phyloP scores from a whole-genome alignment of 30 jellyfish, hydroid and myxozoan species.

The Rhopilema esculentum region DNA sequence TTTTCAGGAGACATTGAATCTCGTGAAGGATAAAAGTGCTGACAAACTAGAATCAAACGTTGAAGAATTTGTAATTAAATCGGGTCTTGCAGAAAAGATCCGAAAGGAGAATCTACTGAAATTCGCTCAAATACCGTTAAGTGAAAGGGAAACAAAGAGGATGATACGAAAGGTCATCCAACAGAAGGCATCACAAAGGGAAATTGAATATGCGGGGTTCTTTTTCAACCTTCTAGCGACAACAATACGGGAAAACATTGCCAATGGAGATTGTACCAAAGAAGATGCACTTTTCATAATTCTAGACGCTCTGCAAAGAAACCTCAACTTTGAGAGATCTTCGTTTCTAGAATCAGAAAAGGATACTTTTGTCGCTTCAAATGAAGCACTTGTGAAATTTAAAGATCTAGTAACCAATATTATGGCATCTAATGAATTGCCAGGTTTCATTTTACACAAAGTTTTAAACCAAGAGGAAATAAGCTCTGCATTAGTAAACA shows the following conservation, averaged over 20 bases:
- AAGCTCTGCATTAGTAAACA: background rate
- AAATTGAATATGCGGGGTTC: background rate
- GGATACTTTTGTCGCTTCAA: background rate
- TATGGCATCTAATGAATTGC: background rate
- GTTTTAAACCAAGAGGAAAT: background rate
- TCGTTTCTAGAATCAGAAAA: background rate
- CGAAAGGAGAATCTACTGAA: background rate
- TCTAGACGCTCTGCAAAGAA: background rate
- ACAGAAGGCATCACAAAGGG: background rate
- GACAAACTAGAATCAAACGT: conserved; percentile 10
- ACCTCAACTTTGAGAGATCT: background rate
- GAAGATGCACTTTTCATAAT: background rate
- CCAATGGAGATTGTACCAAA: background rate
- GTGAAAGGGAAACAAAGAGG: background rate
- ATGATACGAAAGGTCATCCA: background rate
- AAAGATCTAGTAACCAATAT: background rate
- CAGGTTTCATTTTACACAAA: background rate
- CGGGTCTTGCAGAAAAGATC: background rate
- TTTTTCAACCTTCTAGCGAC: too few relatives aligned
- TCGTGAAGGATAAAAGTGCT: conserved; percentile 36
- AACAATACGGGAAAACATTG: background rate
- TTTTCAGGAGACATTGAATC: conserved; percentile 16
- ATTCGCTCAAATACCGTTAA: background rate
- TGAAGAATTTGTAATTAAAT: background rate
- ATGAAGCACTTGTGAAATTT: background rate